phyloP scores from a whole-genome alignment of 1,140 invertebrate genomes.

The Diuraphis noxia region DNA sequence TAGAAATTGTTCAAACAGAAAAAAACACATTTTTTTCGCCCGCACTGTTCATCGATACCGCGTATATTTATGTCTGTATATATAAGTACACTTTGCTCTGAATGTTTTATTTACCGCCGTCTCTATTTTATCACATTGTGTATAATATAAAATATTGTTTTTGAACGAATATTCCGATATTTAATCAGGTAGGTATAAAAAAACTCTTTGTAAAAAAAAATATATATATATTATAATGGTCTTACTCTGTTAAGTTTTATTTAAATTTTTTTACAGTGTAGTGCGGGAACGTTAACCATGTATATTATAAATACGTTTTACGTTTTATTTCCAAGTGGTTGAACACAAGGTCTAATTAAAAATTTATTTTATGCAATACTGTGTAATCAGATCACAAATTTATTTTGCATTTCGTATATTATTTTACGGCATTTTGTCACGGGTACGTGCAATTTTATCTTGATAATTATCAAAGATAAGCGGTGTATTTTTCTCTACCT shows the following conservation, averaged over 20 bases:
- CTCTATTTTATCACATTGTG: neutral
- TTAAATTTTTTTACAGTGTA: neutral
- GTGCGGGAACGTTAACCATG: neutral
- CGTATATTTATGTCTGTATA: neutral
- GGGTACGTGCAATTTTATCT: conserved; percentile 28
- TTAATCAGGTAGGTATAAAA: neutral
- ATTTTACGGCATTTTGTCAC: conserved; percentile 44
- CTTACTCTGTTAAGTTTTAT: neutral
- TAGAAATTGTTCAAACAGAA: neutral
- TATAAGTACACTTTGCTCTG: neutral
- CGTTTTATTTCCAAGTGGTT: conserved; percentile 4
- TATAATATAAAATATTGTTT: neutral
- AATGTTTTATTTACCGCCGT: neutral
- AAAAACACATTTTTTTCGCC: neutral
- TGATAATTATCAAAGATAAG: conserved; percentile 36
- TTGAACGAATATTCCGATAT: neutral
- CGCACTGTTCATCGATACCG: neutral
- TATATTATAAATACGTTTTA: neutral
- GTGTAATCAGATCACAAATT: conserved; percentile 35
- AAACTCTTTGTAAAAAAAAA: neutral
- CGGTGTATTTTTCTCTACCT: neutral
- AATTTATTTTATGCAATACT: conserved; percentile 40
- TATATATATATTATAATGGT: neutral
- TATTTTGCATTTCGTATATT: conserved; percentile 28
- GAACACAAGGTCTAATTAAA: conserved; percentile 39